phyloP scores from a whole-genome alignment of 2,797 vertebrate species.

The Gallinago nigripennis region DNA sequence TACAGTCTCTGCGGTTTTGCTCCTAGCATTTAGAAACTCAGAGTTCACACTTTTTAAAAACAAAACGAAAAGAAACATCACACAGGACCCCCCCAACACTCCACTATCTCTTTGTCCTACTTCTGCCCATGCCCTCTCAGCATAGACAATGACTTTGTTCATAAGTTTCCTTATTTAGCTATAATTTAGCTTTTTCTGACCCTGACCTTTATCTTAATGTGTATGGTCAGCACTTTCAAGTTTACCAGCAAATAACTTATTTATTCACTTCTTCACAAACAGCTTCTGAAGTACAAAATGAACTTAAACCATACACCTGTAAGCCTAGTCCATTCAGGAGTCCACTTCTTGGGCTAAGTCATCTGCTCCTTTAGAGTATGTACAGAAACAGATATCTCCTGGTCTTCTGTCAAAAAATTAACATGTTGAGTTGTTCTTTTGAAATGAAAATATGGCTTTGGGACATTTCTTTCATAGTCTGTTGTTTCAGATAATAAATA shows the following conservation, averaged over 20 bases:
- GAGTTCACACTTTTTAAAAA: neutral
- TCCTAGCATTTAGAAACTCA: neutral
- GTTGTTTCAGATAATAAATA: neutral
- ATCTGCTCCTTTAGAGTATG: neutral
- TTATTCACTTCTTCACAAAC: neutral
- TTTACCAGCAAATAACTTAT: neutral
- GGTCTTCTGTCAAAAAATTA: neutral
- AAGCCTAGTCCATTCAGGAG: neutral
- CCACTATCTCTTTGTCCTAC: neutral
- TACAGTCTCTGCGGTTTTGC: neutral
- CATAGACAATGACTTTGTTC: neutral
- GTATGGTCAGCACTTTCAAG: neutral
- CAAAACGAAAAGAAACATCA: neutral
- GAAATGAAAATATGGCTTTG: neutral
- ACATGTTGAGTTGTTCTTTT: neutral
- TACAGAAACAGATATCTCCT: neutral
- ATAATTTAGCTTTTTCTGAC: neutral
- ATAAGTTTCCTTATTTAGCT: neutral
- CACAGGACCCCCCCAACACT: rapidly evolving
- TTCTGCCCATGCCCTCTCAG: neutral
- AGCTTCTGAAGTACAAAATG: neutral
- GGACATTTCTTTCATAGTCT: neutral
- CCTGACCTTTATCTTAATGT: neutral
- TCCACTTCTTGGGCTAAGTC: neutral
- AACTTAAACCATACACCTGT: neutral